Conservation (phyloP, 1,140 invertebrate genomes). For the Macrobrachium rosenbergii region DNA sequence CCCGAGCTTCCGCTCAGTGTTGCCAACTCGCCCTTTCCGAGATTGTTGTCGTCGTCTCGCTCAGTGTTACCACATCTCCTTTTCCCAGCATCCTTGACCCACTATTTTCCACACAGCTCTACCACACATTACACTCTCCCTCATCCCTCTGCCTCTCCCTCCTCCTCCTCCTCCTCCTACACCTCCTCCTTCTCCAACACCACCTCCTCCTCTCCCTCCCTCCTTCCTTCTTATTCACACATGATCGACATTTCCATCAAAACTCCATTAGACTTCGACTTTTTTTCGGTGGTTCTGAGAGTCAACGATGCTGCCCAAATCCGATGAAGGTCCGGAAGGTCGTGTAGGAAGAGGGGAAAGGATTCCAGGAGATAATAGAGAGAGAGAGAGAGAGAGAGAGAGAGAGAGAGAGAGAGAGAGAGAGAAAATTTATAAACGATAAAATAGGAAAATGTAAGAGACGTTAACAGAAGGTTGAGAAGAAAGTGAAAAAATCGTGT, state of each 20-base stretch:
- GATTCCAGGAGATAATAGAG: neutral
- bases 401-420: too few relatives aligned
- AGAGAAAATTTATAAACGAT: too few relatives aligned
- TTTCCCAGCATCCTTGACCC: too few relatives aligned
- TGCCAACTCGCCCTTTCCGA: too few relatives aligned
- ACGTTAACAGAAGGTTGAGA: too few relatives aligned
- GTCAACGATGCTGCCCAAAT: neutral
- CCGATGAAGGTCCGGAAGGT: neutral
- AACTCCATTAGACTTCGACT: conserved; percentile 21
- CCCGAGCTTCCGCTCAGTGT: too few relatives aligned
- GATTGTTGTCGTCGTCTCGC: too few relatives aligned
- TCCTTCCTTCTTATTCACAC: neutral
- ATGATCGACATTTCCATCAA: conserved; percentile 22
- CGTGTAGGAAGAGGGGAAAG: neutral
- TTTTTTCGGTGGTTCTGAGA: neutral
- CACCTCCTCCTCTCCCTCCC: neutral
- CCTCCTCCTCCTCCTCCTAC: neutral
- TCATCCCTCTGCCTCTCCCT: neutral
- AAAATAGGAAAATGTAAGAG: too few relatives aligned
- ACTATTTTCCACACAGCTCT: too few relatives aligned
- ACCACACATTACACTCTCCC: neutral
- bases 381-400: neutral
- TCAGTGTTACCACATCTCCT: too few relatives aligned
- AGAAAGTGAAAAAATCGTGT: too few relatives aligned
- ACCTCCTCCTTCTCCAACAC: neutral